Evolutionary conservation across 2,888 invertebrate genomes (phyloP).

Genomic region (Colostygia pectinataria): DNA sequence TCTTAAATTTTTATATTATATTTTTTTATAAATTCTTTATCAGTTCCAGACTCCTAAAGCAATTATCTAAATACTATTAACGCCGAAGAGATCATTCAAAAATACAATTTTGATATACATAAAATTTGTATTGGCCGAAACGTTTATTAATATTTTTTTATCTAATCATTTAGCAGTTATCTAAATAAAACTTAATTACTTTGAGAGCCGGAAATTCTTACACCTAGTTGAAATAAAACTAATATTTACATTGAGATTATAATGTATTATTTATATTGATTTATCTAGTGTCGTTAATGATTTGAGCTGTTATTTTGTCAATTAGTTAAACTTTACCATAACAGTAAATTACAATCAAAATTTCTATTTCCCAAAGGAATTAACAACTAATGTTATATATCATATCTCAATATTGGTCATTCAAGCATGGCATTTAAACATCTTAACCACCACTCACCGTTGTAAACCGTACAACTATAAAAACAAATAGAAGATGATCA

Average conservation of each 20-base stretch:
- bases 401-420: slow-evolving; percentile 41
- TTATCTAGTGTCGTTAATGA: slow-evolving; percentile 78
- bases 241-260: slow-evolving; percentile 82
- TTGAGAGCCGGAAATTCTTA: slow-evolving; percentile 82
- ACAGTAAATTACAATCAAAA: slow-evolving; percentile 10
- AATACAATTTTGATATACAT: slow-evolving; percentile 81
- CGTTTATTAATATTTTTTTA: slow-evolving; percentile 67
- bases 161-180: slow-evolving; percentile 61
- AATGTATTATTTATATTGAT: slow-evolving; percentile 65
- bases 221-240: slow-evolving; percentile 64
- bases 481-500: slow-evolving; percentile 66
- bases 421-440: slow-evolving; percentile 56
- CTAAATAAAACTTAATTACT: slow-evolving; percentile 78
- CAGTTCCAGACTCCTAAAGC: slow-evolving; percentile 81
- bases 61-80: slow-evolving; percentile 73
- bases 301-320: slow-evolving; percentile 71
- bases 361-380: slow-evolving; percentile 23
- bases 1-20: slow-evolving; percentile 73
- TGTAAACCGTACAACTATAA: slow-evolving; percentile 59
- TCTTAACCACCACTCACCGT: slow-evolving; percentile 46
- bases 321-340: slow-evolving; percentile 50
- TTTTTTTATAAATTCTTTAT: slow-evolving; percentile 78
- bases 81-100: slow-evolving; percentile 81
- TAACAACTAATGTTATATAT: slow-evolving; percentile 36
- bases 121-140: slow-evolving; percentile 80